Evolutionary conservation across 2,888 invertebrate species (phyloP).

Genomic region (Byasa hedistus): DNA sequence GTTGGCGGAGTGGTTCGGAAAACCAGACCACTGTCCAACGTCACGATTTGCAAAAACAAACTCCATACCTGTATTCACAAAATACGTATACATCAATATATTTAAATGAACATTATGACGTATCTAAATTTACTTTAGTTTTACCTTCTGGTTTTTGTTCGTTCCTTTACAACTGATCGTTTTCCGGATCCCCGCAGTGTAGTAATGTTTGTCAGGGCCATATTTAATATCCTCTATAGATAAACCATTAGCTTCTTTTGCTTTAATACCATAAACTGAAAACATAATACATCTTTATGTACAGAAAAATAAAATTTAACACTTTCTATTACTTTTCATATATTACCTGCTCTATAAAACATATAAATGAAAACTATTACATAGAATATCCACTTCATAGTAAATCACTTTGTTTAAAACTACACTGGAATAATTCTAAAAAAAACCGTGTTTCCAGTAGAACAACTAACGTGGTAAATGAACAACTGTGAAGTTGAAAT

Average conservation of each 20-base stretch:
- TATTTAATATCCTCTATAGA: constrained; percentile 49
- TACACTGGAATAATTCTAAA: background rate
- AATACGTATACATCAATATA: too few species aligned
- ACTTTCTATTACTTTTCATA: background rate
- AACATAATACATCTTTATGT: constrained; percentile 1
- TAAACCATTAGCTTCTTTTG: constrained; percentile 37
- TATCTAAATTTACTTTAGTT: background rate
- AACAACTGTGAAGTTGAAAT: constrained; percentile 37
- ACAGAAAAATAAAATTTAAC: background rate
- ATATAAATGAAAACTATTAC: constrained; percentile 57
- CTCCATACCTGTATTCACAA: background rate
- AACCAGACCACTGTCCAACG: too few species aligned
- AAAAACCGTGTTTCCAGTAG: background rate
- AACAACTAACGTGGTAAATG: constrained; percentile 20
- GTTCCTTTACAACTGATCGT: constrained; percentile 54
- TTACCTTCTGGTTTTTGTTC: constrained; percentile 58
- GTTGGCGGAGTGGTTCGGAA: too few species aligned
- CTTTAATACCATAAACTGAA: constrained; percentile 30
- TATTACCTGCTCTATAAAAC: constrained; percentile 58
- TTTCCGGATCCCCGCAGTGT: constrained; percentile 47
- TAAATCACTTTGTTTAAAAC: constrained; percentile 25
- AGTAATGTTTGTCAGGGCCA: constrained; percentile 43
- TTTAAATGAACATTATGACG: background rate
- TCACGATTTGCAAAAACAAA: too few species aligned
- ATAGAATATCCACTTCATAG: constrained; percentile 65